Conservation (phyloP, 2,797 vertebrate genomes). For the Loris lydekkerianus region DNA sequence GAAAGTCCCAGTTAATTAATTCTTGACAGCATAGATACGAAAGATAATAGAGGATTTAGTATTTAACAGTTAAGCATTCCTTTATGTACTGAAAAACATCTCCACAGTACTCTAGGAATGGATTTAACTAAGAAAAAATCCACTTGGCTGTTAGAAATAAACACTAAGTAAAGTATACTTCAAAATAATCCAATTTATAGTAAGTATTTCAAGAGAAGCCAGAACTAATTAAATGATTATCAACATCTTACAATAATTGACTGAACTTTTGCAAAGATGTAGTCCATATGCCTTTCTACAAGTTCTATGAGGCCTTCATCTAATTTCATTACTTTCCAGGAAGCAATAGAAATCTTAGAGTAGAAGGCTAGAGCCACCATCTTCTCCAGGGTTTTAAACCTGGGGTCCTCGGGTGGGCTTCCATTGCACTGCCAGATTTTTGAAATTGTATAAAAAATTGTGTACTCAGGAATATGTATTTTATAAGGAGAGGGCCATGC, state of each 20-base stretch:
- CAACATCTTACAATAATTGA: neutral
- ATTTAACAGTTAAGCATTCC: constrained; percentile 44
- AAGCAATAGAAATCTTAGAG: neutral
- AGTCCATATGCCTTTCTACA: neutral
- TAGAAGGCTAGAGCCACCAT: neutral
- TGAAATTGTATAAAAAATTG: neutral
- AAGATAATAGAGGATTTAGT: constrained; percentile 6
- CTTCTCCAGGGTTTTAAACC: neutral
- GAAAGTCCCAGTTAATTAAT: neutral
- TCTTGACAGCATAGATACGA: neutral
- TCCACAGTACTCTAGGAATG: neutral
- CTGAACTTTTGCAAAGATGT: constrained; percentile 13
- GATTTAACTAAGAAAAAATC: constrained; percentile 48
- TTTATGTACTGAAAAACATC: constrained; percentile 38
- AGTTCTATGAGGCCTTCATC: constrained; percentile 3
- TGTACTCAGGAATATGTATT: neutral
- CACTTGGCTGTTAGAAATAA: constrained; percentile 49
- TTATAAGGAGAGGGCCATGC: neutral
- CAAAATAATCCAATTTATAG: constrained; percentile 57
- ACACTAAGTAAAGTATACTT: constrained; percentile 23
- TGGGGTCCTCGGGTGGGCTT: neutral
- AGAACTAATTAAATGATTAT: constrained; percentile 50
- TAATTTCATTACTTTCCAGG: neutral
- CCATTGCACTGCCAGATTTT: neutral
- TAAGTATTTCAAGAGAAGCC: constrained; percentile 28